Evolutionary conservation across 2,888 invertebrate species (phyloP), one percentile per base, ranked within the genome.

Genomic region (Aleiodes leptofemur): DNA sequence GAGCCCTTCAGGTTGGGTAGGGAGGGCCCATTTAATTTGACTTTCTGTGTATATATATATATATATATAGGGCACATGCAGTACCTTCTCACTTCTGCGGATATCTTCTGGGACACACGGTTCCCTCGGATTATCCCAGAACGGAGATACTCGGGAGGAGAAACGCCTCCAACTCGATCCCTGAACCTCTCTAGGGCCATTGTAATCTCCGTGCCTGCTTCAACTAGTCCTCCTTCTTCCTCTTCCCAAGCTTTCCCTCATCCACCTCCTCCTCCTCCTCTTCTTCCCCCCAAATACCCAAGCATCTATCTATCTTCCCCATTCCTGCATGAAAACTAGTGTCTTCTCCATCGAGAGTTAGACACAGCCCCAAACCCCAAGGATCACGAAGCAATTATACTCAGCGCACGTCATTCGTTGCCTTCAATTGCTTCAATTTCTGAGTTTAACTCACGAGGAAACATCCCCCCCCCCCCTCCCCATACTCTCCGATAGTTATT

Each of bases 31-130:
- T 68, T 68, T 68, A 68, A 68, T 68, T 68, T 48, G 51, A 14
- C 68, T 51, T 31, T 51, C 14, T 29, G 7, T 68, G 51, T 51
- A 68, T 48, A 23, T 23, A 23, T 23, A 23, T 23, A 23, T 23
- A 23, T 23, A 23, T 23, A 23, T 23, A 23, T 23, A 31, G 50
- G 50, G 51, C 11, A 38, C 38, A 38, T 38, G 11, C 43, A 43
- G 66, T n/a, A 29, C 16, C 48, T 23, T 29, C 31, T 8, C 53
- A 53, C 31, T 16, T 51, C 50, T 29, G 43, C 38, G 43, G 59
- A 61, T 77, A 79, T 79, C 75, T 78, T 75, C 56, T 56, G 72
- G 73, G 68, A 76, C 77, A 74, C 76, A 77, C 74, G 69, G 76
- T 75, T 69, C 76, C 64, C 76, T 57, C 48, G 77, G 78, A 79